Evolutionary conservation across 2,797 vertebrate species (phyloP).

Genomic region (Philypnodon macrostomus): DNA sequence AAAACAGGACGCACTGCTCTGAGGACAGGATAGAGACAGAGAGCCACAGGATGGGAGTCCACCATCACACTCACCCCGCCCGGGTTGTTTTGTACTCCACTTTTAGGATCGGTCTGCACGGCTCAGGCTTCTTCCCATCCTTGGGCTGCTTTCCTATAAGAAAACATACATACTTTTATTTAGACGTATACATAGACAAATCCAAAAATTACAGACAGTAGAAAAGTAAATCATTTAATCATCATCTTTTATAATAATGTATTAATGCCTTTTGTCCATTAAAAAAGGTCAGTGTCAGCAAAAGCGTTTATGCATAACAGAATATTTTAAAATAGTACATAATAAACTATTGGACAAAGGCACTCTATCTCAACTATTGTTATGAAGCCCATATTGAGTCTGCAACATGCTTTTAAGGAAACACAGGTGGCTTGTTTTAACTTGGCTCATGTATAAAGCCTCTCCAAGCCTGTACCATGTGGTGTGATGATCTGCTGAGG

Average conservation of each 20-base stretch:
- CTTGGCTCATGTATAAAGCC: conserved; percentile 11
- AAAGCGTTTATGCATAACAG: too few relatives aligned
- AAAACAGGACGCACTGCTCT: conserved; percentile 61
- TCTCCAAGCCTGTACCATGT: conserved; percentile 89
- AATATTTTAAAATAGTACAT: too few relatives aligned
- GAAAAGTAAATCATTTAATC: too few relatives aligned
- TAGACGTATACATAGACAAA: too few relatives aligned
- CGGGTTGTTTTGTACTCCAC: conserved; percentile 98
- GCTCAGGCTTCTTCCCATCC: conserved; percentile 98
- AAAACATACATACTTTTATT: conserved; percentile 24
- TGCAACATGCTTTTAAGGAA: conserved; percentile 17
- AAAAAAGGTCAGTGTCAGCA: too few relatives aligned
- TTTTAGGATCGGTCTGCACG: conserved; percentile 97
- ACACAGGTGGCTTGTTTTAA: conserved; percentile 10
- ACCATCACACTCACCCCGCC: conserved; percentile 83
- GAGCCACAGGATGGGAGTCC: conserved; percentile 56
- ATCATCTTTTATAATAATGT: too few relatives aligned
- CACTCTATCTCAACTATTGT: too few relatives aligned
- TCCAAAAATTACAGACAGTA: too few relatives aligned
- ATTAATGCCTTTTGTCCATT: too few relatives aligned
- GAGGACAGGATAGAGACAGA: conserved; percentile 44
- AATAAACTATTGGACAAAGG: too few relatives aligned
- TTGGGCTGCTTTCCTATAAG: conserved; percentile 93
- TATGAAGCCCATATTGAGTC: neutral
- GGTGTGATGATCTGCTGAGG: conserved; percentile 93